Evolutionary conservation across 2,797 vertebrate genomes (phyloP).

Genomic region (Brachymystax lenok): DNA sequence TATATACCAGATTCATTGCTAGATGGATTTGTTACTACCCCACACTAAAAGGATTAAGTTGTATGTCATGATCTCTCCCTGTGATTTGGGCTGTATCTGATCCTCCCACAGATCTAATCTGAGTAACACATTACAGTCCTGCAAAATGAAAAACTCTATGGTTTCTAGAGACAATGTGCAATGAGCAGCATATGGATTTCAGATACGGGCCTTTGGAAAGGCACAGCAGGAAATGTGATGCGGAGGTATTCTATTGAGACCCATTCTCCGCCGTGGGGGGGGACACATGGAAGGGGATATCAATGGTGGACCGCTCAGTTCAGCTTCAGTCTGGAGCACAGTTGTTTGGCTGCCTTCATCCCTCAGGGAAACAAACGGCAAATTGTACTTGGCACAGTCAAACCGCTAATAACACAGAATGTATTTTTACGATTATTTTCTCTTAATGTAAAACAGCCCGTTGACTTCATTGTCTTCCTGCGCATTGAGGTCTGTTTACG

Average conservation of each 20-base stretch:
- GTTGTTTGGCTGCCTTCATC: constrained; percentile 36
- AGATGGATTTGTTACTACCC: too few relatives aligned
- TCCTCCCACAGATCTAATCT: neutral
- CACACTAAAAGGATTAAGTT: too few relatives aligned
- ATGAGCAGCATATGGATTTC: constrained; percentile 2
- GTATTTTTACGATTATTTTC: constrained; percentile 45
- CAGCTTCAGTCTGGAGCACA: constrained; percentile 18
- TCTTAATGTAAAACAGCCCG: constrained; percentile 48
- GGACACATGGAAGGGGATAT: neutral
- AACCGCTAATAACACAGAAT: constrained; percentile 40
- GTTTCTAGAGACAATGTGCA: neutral
- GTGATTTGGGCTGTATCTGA: neutral
- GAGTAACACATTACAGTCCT: too few relatives aligned
- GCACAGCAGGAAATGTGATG: constrained; percentile 32
- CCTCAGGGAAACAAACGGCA: constrained; percentile 35
- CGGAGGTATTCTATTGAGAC: constrained; percentile 27
- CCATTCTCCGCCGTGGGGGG: neutral
- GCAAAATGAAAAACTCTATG: neutral
- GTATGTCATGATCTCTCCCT: neutral
- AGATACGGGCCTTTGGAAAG: constrained; percentile 1
- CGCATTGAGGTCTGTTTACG: constrained; percentile 27
- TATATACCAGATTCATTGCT: too few relatives aligned
- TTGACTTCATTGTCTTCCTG: constrained; percentile 28
- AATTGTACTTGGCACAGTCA: constrained; percentile 50
- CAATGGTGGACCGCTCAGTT: constrained; percentile 27